Evolutionary conservation across 2,113 vertebrate species (phyloP).

Genomic region (Corydoras sp.): DNA sequence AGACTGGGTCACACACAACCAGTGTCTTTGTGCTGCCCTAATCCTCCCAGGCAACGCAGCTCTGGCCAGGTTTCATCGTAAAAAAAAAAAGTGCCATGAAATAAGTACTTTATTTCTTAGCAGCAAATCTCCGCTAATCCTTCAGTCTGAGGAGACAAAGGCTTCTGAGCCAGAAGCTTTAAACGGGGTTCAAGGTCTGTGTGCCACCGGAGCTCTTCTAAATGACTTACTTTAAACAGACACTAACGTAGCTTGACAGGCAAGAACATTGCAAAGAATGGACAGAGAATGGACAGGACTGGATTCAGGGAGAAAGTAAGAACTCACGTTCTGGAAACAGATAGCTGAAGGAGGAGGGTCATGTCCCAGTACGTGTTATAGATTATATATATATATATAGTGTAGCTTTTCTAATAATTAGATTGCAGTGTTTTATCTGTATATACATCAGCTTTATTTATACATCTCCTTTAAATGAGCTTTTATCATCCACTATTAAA

Average conservation of each 20-base stretch:
- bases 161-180: conserved; percentile 71
- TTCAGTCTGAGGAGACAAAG: conserved; percentile 69
- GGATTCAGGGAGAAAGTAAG: conserved; percentile 33
- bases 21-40: conserved; percentile 72
- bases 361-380: neutral
- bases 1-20: conserved; percentile 64
- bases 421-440: too few relatives aligned
- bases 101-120: conserved; percentile 75
- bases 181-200: conserved; percentile 68
- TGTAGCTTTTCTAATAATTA: too few relatives aligned
- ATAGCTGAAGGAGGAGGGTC: conserved; percentile 39
- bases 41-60: conserved; percentile 77
- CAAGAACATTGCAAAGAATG: conserved; percentile 64
- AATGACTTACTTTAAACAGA: conserved; percentile 78
- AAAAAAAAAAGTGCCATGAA: conserved; percentile 72
- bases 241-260: conserved; percentile 79
- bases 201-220: conserved; percentile 70
- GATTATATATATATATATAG: neutral
- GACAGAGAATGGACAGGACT: conserved; percentile 37
- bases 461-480: too few relatives aligned
- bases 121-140: conserved; percentile 77
- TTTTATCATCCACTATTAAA: too few relatives aligned
- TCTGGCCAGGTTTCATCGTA: conserved; percentile 78
- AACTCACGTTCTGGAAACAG: conserved; percentile 53
- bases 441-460: too few relatives aligned